Conservation (phyloP, 2,888 invertebrate species). For the Watsonalla cultraria region DNA sequence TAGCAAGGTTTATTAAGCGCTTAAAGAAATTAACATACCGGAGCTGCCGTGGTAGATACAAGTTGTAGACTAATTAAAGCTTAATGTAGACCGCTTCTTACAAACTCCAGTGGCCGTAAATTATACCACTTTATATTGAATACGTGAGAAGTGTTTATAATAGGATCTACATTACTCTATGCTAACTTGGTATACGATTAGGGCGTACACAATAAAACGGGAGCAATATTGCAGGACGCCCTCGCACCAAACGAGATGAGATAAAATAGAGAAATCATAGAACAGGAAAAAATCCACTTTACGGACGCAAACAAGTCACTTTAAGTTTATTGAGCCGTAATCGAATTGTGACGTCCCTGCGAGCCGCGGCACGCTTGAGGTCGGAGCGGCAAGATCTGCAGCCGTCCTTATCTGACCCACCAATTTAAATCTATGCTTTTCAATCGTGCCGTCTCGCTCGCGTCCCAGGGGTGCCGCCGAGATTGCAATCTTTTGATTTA, state of each 20-base stretch:
- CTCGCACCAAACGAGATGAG: slow-evolving; percentile 34
- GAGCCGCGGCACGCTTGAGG: slow-evolving; percentile 49
- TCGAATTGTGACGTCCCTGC: slow-evolving; percentile 78
- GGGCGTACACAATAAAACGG: slow-evolving; percentile 15
- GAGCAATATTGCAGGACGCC: slow-evolving; percentile 19
- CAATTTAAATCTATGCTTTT: slow-evolving; percentile 79
- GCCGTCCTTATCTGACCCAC: slow-evolving; percentile 75
- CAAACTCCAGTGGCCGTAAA: not conserved
- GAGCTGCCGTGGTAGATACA: not conserved
- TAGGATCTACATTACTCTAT: not conserved
- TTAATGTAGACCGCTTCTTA: not conserved
- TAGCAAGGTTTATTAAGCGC: slow-evolving; percentile 11
- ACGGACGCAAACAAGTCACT: slow-evolving; percentile 78
- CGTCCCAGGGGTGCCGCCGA: slow-evolving; percentile 76
- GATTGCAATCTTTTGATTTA: slow-evolving; percentile 80
- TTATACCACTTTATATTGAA: not conserved
- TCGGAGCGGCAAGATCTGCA: slow-evolving; percentile 63
- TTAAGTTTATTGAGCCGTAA: slow-evolving; percentile 79
- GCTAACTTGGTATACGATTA: slow-evolving; percentile 5
- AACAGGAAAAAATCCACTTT: slow-evolving; percentile 75
- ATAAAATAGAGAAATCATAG: slow-evolving; percentile 63
- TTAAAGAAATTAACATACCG: not conserved
- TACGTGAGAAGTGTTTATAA: not conserved
- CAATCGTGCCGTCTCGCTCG: slow-evolving; percentile 77
- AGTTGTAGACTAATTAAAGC: not conserved